Percentiles rank a stretch among this genome's conserved stretches.
Conservation (phyloP, 2,888 invertebrate species). For the Eristalis arbustorum region DNA sequence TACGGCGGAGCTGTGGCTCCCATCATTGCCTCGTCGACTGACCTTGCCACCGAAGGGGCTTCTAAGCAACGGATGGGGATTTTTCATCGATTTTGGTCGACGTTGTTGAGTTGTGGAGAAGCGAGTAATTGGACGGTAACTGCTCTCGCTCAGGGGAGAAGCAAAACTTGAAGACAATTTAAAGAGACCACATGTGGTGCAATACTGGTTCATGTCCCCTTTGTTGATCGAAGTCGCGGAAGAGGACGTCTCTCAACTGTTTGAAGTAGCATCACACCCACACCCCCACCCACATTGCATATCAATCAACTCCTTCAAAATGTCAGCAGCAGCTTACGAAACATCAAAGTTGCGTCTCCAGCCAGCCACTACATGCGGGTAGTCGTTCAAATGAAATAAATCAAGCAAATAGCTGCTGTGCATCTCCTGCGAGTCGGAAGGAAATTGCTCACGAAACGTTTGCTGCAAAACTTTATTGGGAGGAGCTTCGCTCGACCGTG, state of each 20-base stretch:
- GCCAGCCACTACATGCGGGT: background rate
- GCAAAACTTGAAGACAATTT: no score
- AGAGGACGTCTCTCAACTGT: background rate
- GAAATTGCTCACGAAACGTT: background rate
- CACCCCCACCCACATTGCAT: background rate
- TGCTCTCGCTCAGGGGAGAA: no score
- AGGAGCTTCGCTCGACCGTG: background rate
- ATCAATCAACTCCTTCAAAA: background rate
- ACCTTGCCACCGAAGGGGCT: no score
- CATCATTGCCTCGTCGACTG: no score
- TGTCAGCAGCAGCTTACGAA: background rate
- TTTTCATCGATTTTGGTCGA: no score
- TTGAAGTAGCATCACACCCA: background rate
- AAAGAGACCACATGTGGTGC: no score
- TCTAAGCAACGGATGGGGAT: no score
- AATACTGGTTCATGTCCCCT: no score
- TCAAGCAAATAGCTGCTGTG: background rate
- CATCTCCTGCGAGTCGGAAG: background rate
- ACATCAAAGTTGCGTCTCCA: background rate
- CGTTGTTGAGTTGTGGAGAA: no score
- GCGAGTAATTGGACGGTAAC: no score
- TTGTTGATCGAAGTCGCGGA: no score
- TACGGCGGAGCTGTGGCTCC: no score
- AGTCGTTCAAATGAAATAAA: background rate
- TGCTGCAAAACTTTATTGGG: background rate